Base-by-base conservation (phyloP, 2,888 invertebrate genomes). In the Catocala sponsa region DNA sequence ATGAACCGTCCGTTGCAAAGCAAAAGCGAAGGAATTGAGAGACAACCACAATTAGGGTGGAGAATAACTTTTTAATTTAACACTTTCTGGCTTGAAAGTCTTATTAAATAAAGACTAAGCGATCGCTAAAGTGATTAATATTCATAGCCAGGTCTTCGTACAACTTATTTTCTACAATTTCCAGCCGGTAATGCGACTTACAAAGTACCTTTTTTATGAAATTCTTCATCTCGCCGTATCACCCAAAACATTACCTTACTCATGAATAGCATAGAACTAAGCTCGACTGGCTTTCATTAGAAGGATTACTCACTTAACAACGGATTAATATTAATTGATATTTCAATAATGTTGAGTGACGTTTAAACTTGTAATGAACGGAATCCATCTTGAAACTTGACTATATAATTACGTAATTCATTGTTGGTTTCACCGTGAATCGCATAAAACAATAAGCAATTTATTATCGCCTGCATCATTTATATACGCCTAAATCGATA, bases 111-210 rank as follows among this genome's bases (percentile, higher is more conserved):
- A 61, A 68, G 62, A 53, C 62, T 62, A 63, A 64, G 61, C 52
- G 64, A 71, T 73, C 56, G 59, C 55, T 74, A 47, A 62, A 72
- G 71, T 59, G 58, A 76, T 76, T 76, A 73, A 73, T 76, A 69
- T 69, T 74, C 74, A 71, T 63, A 60, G 58, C 51, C 50, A 49
- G 63, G 63, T 63, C 58, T 57, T 56, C 44, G 63, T 61, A 59
- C 55, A 53, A 70, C 52, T 62, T 60, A 61, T 65, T 72, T 65
- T 55, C 55, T 44, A 65, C 61, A 70, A 59, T 62, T 74, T 59
- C 41, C 51, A 62, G 52, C 58, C 46, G 6, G 50, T 59, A 74
- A 66, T 53, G 63, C 50, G 56, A 67, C 53, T 62, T 61, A n/a
- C 56, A 61, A 66, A 64, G 52, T 13, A 54, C 49, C 60, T 65